These are phyloP conservation scores for Poecilia latipinna DNA, from an alignment of 2,113 vertebrate genomes.

Conservation along the genomic window DNA sequence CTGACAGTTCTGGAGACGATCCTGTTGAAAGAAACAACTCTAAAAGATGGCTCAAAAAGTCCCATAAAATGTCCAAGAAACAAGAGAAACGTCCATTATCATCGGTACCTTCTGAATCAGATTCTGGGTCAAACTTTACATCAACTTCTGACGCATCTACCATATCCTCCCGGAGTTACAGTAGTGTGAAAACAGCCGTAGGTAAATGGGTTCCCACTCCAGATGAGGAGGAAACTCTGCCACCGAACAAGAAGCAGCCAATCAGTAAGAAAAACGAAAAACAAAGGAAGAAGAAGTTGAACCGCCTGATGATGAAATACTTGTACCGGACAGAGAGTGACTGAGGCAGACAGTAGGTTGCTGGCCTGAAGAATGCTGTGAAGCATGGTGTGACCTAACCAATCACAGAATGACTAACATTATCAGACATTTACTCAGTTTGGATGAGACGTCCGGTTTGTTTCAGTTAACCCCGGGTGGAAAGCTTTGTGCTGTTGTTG, in stretches of 20 bases:
- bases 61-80: slow-evolving; percentile 78
- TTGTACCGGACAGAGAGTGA: slow-evolving; percentile 95
- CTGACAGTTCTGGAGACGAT: slow-evolving; percentile 69
- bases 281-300: slow-evolving; percentile 91
- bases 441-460: too few species aligned
- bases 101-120: slow-evolving; percentile 73
- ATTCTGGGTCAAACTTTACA: slow-evolving; percentile 73
- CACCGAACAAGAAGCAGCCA: slow-evolving; percentile 38
- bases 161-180: slow-evolving; percentile 88
- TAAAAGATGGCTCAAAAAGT: slow-evolving; percentile 84
- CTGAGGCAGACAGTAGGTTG: slow-evolving; percentile 90
- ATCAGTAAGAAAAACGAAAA: slow-evolving; percentile 86
- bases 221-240: slow-evolving; percentile 40
- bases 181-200: slow-evolving; percentile 89
- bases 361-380: slow-evolving; percentile 38
- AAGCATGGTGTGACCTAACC: slow-evolving; percentile 80
- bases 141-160: slow-evolving; percentile 86
- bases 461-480: too few species aligned
- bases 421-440: too few species aligned
- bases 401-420: slow-evolving; percentile 4
- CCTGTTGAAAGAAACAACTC: slow-evolving; percentile 80
- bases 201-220: slow-evolving; percentile 43
- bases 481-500: too few species aligned
- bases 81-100: slow-evolving; percentile 80
- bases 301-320: slow-evolving; percentile 98